Evolutionary conservation across 2,888 invertebrate genomes (phyloP).

Genomic region (Eucriotettix oculatus): DNA sequence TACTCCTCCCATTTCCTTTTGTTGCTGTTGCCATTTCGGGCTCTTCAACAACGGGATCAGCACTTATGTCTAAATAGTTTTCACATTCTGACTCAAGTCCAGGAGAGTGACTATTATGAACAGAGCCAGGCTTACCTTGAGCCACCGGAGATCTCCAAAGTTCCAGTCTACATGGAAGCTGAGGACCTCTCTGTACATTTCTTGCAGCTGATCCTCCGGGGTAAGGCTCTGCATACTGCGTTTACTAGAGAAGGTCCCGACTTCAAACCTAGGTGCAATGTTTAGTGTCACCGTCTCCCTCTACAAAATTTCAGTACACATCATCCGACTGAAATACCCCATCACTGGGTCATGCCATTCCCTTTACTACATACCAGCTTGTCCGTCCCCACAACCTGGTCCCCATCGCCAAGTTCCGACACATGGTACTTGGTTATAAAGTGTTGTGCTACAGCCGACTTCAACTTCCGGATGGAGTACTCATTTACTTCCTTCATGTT

Average conservation of each 20-base stretch:
- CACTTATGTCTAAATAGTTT: too few relatives aligned
- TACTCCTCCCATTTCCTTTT: too few relatives aligned
- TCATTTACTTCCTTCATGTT: conserved; percentile 15
- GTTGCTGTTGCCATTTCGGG: too few relatives aligned
- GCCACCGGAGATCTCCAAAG: neutral
- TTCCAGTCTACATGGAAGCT: conserved; percentile 8
- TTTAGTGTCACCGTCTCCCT: conserved; percentile 8
- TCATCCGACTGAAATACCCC: conserved; percentile 11
- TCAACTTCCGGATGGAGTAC: conserved; percentile 26
- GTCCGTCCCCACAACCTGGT: conserved; percentile 29
- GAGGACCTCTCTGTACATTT: conserved; percentile 5
- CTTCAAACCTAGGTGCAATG: conserved; percentile 34
- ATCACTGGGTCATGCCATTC: neutral
- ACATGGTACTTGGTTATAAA: conserved; percentile 43
- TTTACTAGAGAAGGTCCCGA: conserved; percentile 14
- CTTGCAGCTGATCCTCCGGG: conserved; percentile 2
- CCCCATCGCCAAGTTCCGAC: conserved; percentile 28
- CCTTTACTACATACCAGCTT: conserved; percentile 24
- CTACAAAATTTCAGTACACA: conserved; percentile 1
- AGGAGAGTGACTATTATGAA: too few relatives aligned
- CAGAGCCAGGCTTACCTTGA: too few relatives aligned
- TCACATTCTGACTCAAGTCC: too few relatives aligned
- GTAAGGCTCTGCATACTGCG: conserved; percentile 2
- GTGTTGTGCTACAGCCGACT: conserved; percentile 33
- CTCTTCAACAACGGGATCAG: too few relatives aligned